These are phyloP conservation scores for Nothobranchius furzeri DNA, from an alignment of 2,113 vertebrate genomes.

Conservation along the genomic window DNA sequence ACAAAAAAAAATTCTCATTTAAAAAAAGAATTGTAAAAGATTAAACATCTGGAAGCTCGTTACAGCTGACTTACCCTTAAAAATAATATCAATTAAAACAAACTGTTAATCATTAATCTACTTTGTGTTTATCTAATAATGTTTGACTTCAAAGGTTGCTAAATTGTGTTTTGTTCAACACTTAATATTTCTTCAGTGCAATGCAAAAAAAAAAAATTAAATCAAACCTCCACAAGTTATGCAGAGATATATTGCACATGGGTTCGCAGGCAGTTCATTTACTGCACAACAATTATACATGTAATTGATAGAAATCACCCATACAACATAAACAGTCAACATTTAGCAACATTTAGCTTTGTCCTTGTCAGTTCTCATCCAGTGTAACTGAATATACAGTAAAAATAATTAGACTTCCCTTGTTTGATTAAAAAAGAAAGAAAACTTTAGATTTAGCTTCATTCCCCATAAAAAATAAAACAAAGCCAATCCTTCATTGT, in stretches of 20 bases:
- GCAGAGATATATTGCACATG: slow-evolving; percentile 75
- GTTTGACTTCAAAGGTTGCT: not conserved
- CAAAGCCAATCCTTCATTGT: slow-evolving; percentile 36
- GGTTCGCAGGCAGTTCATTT: slow-evolving; percentile 63
- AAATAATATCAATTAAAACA: slow-evolving; percentile 5
- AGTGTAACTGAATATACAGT: slow-evolving; percentile 77
- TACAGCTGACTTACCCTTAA: slow-evolving; percentile 28
- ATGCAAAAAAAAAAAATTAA: slow-evolving; percentile 59
- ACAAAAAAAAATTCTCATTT: not conserved
- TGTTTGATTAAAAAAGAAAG: slow-evolving; percentile 42
- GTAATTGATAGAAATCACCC: slow-evolving; percentile 39
- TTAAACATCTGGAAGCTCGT: slow-evolving; percentile 12
- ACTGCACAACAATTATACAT: slow-evolving; percentile 54
- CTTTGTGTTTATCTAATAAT: no score
- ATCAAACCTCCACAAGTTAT: slow-evolving; percentile 32
- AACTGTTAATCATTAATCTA: no score
- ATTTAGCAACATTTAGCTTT: slow-evolving; percentile 49
- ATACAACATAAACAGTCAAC: slow-evolving; percentile 49
- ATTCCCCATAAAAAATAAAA: slow-evolving; percentile 8
- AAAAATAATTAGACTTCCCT: slow-evolving; percentile 49
- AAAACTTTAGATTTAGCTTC: slow-evolving; percentile 27
- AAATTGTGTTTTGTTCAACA: slow-evolving; percentile 6
- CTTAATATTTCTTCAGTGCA: slow-evolving; percentile 56
- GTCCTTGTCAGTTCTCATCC: slow-evolving; percentile 70
- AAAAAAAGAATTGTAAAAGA: slow-evolving; percentile 3